phyloP scores from a whole-genome alignment of 1,140 invertebrate species.

The Drosophila ananassae region DNA sequence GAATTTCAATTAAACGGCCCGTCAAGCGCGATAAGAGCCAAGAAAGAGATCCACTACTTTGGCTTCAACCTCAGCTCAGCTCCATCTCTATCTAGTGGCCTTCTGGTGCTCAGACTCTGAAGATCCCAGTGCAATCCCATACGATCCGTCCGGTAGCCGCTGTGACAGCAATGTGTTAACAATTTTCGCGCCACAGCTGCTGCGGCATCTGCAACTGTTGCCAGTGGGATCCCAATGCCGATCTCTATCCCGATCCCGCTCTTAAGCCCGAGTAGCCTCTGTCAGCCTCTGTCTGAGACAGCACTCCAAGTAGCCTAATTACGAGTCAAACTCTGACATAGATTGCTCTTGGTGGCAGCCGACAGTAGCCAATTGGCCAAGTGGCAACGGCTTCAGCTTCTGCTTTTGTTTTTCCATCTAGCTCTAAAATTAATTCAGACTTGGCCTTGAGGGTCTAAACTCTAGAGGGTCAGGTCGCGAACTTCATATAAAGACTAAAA shows the following conservation, averaged over 20 bases:
- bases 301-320: constrained; percentile 76
- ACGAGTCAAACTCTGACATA: constrained; percentile 70
- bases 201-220: constrained; percentile 24
- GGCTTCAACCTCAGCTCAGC: not conserved
- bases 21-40: constrained; percentile 63
- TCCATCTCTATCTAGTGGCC: constrained; percentile 12
- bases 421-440: constrained; percentile 39
- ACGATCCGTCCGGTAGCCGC: constrained; percentile 35
- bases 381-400: constrained; percentile 26
- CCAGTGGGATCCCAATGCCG: constrained; percentile 16
- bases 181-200: constrained; percentile 76
- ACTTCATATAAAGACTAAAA: too few relatives aligned
- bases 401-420: constrained; percentile 5
- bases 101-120: not conserved
- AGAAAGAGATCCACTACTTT: constrained; percentile 32
- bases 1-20: constrained; percentile 80
- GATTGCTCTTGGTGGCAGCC: constrained; percentile 59
- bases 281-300: constrained; percentile 16
- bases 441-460: constrained; percentile 31
- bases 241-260: constrained; percentile 2
- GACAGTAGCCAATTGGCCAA: constrained; percentile 49
- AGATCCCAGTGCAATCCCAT: not conserved
- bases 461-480: too few relatives aligned
- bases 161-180: constrained; percentile 81
- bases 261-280: not conserved